Percentiles rank a stretch among this genome's conserved stretches.
phyloP scores from a whole-genome alignment of 2,113 vertebrate species.

The Pseudopodoces humilis region DNA sequence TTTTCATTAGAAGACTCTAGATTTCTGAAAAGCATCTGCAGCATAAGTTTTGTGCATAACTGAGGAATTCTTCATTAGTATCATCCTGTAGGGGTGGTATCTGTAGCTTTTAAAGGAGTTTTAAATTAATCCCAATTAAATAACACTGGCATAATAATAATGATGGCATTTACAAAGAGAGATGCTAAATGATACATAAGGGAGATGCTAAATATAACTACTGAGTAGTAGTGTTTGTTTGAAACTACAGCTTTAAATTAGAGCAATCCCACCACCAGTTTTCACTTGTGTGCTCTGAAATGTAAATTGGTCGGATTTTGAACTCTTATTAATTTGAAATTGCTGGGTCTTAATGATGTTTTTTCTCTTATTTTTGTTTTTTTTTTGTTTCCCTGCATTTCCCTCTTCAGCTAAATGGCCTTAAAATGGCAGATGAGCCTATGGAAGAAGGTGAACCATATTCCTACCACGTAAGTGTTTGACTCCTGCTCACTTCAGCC shows the following conservation, averaged over 20 bases:
- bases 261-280: neutral
- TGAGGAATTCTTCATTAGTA: neutral
- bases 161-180: neutral
- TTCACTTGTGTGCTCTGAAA: neutral
- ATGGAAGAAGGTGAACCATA: slow-evolving; percentile 94
- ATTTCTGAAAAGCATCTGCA: neutral
- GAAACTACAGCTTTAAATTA: neutral
- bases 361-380: neutral
- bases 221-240: slow-evolving; percentile 6
- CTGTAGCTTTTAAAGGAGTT: neutral
- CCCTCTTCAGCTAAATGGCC: slow-evolving; percentile 86
- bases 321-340: neutral
- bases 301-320: neutral
- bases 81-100: neutral
- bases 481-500: neutral
- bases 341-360: neutral
- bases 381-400: neutral
- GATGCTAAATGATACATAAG: neutral
- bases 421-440: slow-evolving; percentile 94
- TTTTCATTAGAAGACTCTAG: neutral
- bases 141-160: neutral
- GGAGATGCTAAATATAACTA: slow-evolving; percentile 26
- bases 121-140: slow-evolving; percentile 15
- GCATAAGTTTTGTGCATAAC: neutral
- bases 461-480: slow-evolving; percentile 87